phyloP scores from a whole-genome alignment of 1,140 invertebrate species.

The Chrysoperla carnea region DNA sequence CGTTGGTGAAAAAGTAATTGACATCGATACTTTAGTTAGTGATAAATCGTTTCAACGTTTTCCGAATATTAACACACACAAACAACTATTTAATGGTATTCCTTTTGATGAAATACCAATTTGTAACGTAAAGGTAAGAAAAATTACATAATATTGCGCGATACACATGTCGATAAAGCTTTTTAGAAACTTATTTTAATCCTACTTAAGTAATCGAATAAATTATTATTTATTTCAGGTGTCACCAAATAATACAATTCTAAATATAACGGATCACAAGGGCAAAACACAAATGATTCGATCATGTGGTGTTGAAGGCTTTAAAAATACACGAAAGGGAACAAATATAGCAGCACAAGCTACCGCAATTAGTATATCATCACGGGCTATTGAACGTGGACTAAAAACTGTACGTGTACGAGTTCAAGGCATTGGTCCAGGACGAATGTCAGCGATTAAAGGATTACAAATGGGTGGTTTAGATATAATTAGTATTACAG shows the following conservation, averaged over 20 bases:
- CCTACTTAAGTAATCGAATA: too few relatives aligned
- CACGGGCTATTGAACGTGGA: conserved; percentile 58
- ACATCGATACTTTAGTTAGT: conserved; percentile 29
- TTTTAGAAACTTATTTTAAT: too few relatives aligned
- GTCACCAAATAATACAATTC: conserved; percentile 74
- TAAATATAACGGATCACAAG: conserved; percentile 48
- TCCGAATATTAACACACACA: conserved; percentile 51
- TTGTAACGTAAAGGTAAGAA: conserved; percentile 49
- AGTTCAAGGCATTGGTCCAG: conserved; percentile 68
- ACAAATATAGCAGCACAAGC: conserved; percentile 93
- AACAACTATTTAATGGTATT: conserved; percentile 56
- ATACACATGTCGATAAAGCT: too few relatives aligned
- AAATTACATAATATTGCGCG: too few relatives aligned
- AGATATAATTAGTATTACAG: conserved; percentile 78
- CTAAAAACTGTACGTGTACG: conserved; percentile 53
- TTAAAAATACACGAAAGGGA: conserved; percentile 86
- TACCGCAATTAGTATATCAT: conserved; percentile 60
- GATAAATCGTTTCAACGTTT: conserved; percentile 24
- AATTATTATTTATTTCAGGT: too few relatives aligned
- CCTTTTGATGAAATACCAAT: conserved; percentile 67
- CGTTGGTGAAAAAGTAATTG: conserved; percentile 38
- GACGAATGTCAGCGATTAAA: conserved; percentile 82
- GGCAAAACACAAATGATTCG: conserved; percentile 39
- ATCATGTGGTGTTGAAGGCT: conserved; percentile 80
- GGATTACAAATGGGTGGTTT: conserved; percentile 79